Evolutionary conservation across 2,888 invertebrate genomes (phyloP).

Genomic region (Epistrophe grossulariae): DNA sequence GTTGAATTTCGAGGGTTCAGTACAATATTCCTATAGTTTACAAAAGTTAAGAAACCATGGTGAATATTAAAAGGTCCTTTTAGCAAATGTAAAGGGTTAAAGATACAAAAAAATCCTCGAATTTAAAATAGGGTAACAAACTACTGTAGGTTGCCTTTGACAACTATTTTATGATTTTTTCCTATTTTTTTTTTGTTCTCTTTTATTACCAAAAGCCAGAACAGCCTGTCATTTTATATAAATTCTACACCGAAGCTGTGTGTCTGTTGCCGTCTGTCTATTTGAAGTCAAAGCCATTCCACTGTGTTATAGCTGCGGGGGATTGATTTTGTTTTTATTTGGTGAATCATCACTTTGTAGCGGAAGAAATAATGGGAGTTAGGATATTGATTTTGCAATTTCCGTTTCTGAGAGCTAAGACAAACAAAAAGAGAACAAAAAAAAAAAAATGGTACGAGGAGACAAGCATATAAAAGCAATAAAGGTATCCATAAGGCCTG

Average conservation of each 20-base stretch:
- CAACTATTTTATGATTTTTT: constrained; percentile 6
- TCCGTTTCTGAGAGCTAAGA: constrained; percentile 38
- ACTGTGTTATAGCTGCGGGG: constrained; percentile 5
- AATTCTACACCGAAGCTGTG: constrained; percentile 13
- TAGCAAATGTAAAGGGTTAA: background rate
- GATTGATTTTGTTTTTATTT: constrained; percentile 34
- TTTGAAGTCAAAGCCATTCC: constrained; percentile 32
- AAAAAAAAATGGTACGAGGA: constrained; percentile 6
- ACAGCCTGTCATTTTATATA: background rate
- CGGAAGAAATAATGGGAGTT: constrained; percentile 50
- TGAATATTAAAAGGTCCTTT: too few relatives aligned
- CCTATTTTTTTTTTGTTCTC: background rate
- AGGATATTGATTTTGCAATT: constrained; percentile 73
- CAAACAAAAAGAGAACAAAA: constrained; percentile 2
- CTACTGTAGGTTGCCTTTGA: background rate
- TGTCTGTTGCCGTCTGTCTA: constrained; percentile 52
- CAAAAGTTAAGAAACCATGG: too few relatives aligned
- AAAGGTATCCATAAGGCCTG: constrained; percentile 32
- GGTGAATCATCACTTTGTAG: constrained; percentile 63
- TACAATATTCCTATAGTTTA: too few relatives aligned
- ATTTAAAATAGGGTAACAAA: constrained; percentile 1
- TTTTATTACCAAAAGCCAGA: constrained; percentile 34
- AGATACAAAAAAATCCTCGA: background rate
- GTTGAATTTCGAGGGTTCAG: too few relatives aligned
- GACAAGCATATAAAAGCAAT: constrained; percentile 13